Conservation (phyloP, 2,797 vertebrate genomes). For the Ptychadena robeensis region DNA sequence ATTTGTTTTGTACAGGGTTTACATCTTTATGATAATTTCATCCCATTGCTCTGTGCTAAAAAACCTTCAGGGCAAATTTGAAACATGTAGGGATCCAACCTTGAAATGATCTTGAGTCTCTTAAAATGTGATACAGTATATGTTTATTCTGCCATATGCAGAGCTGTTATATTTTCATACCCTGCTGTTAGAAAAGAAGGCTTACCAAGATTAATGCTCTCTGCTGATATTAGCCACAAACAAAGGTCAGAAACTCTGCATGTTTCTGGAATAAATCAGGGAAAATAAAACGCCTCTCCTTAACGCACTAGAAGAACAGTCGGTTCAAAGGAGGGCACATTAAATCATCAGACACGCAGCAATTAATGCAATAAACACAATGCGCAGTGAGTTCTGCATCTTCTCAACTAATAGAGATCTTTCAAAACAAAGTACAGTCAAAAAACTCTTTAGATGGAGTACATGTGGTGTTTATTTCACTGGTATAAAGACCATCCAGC, state of each 20-base stretch:
- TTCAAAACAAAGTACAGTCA: conserved; percentile 28
- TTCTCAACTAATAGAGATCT: conserved; percentile 39
- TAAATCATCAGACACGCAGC: conserved; percentile 49
- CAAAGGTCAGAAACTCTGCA: conserved; percentile 52
- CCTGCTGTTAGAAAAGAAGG: conserved; percentile 52
- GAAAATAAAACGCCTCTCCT: conserved; percentile 49
- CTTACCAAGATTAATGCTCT: conserved; percentile 60
- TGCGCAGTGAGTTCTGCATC: conserved; percentile 21
- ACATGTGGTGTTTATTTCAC: neutral
- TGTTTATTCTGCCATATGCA: conserved; percentile 41
- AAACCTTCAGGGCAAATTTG: neutral
- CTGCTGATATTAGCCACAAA: conserved; percentile 60
- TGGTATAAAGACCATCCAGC: neutral
- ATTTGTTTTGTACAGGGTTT: neutral
- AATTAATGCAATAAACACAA: conserved; percentile 50
- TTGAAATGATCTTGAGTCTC: conserved; percentile 53
- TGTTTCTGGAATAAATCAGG: conserved; percentile 54
- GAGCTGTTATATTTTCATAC: conserved; percentile 44
- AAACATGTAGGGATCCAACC: conserved; percentile 25
- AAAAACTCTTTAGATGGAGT: neutral
- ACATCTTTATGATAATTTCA: neutral
- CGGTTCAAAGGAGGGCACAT: conserved; percentile 39
- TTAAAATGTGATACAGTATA: conserved; percentile 25
- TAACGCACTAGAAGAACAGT: conserved; percentile 34
- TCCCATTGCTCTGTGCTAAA: neutral